phyloP scores from a whole-genome alignment of 2,797 vertebrate species.

The Lepus oiostolus region DNA sequence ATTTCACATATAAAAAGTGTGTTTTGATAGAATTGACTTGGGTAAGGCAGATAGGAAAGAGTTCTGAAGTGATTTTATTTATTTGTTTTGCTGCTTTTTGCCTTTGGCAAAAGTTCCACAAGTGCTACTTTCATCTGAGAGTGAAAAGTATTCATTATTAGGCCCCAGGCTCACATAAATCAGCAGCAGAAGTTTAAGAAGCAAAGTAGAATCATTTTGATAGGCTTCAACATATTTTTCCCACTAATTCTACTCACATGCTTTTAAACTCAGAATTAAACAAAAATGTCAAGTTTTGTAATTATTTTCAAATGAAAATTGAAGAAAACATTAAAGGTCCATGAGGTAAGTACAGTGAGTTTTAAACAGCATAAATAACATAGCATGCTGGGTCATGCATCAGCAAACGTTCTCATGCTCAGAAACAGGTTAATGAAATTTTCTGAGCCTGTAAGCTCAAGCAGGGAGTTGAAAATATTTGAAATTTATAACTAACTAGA shows the following conservation, averaged over 20 bases:
- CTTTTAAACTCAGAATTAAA: slow-evolving; percentile 77
- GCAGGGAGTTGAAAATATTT: slow-evolving; percentile 45
- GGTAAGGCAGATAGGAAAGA: slow-evolving; percentile 58
- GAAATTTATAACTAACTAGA: background rate
- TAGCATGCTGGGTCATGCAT: background rate
- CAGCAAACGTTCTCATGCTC: background rate
- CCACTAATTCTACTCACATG: slow-evolving; percentile 61
- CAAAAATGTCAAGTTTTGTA: slow-evolving; percentile 74
- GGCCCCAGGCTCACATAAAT: slow-evolving; percentile 81
- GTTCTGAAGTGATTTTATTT: slow-evolving; percentile 67
- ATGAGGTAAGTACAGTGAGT: slow-evolving; percentile 63
- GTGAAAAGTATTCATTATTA: slow-evolving; percentile 82
- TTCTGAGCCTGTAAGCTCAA: background rate
- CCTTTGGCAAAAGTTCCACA: slow-evolving; percentile 79
- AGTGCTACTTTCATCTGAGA: slow-evolving; percentile 77
- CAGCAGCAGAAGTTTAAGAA: slow-evolving; percentile 79
- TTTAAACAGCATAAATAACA: slow-evolving; percentile 66
- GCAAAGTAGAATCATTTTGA: slow-evolving; percentile 79
- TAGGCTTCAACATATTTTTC: slow-evolving; percentile 74
- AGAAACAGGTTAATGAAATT: slow-evolving; percentile 51
- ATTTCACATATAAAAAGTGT: slow-evolving; percentile 32
- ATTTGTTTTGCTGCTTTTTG: slow-evolving; percentile 75
- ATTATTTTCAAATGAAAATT: slow-evolving; percentile 76
- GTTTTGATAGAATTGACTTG: slow-evolving; percentile 58
- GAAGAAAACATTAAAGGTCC: slow-evolving; percentile 65